A percentile compares a stretch with the other conserved stretches of the same genome.
Conservation (phyloP, 1,140 invertebrate species). For the Chironomus striatipennis region DNA sequence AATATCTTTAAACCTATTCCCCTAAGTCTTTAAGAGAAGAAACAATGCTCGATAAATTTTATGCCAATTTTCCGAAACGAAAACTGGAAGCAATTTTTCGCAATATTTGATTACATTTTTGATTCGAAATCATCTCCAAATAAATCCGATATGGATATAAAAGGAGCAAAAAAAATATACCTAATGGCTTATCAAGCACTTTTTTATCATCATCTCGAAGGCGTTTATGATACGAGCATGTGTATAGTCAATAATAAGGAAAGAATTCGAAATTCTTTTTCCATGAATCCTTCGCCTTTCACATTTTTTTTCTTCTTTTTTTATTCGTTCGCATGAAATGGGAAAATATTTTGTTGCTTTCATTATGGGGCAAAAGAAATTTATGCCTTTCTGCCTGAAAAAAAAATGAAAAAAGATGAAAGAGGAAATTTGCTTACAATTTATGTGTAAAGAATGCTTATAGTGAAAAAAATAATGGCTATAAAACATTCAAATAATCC, state of each 20-base stretch:
- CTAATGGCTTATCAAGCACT: background rate
- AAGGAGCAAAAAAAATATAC: background rate
- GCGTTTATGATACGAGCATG: background rate
- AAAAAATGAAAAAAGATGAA: background rate
- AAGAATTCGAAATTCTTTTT: background rate
- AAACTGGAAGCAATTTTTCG: no score
- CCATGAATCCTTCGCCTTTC: background rate
- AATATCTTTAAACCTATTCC: no score
- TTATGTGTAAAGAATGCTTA: no score
- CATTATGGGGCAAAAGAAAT: background rate
- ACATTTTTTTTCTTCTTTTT: background rate
- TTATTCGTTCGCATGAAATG: background rate
- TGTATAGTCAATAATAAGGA: background rate
- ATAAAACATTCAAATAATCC: conserved; percentile 17
- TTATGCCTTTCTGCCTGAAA: background rate
- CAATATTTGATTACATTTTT: no score
- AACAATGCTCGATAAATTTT: no score
- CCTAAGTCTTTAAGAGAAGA: no score
- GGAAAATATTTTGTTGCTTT: background rate
- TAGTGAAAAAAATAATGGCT: background rate
- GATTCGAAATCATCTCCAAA: no score
- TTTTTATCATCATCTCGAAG: background rate
- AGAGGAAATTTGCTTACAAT: background rate
- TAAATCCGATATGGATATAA: no score
- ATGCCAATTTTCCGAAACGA: no score